Conservation (phyloP, 2,888 invertebrate genomes). For the Ligdia adustata region DNA sequence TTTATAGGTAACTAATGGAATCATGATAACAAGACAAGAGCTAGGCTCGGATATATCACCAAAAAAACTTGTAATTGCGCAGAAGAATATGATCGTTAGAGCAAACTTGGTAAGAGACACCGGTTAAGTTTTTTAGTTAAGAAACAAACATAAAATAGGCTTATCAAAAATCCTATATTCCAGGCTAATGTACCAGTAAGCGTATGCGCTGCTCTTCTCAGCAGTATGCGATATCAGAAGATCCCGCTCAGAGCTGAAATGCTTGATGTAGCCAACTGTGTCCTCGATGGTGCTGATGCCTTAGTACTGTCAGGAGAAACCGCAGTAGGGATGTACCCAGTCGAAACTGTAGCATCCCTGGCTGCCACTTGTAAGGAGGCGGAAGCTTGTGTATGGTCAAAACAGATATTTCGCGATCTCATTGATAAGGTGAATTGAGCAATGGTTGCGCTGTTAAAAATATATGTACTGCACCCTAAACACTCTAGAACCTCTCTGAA, state of each 20-base stretch:
- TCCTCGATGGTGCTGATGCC: conserved; percentile 89
- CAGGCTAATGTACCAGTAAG: conserved; percentile 67
- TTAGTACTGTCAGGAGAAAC: conserved; percentile 88
- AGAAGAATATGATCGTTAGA: conserved; percentile 81
- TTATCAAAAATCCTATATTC: neutral
- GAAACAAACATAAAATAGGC: neutral
- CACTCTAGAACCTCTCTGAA: too few relatives aligned
- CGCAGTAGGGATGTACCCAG: conserved; percentile 86
- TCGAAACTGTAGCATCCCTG: conserved; percentile 70
- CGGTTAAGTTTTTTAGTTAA: neutral
- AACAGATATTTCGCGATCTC: conserved; percentile 67
- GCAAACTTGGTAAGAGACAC: conserved; percentile 63
- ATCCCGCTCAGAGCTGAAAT: conserved; percentile 84
- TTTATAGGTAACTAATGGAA: conserved; percentile 82
- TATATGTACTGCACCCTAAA: too few relatives aligned
- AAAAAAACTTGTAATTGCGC: conserved; percentile 79
- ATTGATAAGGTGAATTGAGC: conserved; percentile 62
- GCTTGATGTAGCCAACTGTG: conserved; percentile 88
- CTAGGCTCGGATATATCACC: conserved; percentile 76
- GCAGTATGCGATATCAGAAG: conserved; percentile 61
- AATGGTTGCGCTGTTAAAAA: too few relatives aligned
- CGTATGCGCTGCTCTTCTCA: conserved; percentile 62
- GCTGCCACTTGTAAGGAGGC: conserved; percentile 86
- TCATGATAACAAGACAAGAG: conserved; percentile 87
- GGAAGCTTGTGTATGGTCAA: conserved; percentile 86